Conservation (phyloP, 2,888 invertebrate genomes). For the Yponomeuta evonymella region DNA sequence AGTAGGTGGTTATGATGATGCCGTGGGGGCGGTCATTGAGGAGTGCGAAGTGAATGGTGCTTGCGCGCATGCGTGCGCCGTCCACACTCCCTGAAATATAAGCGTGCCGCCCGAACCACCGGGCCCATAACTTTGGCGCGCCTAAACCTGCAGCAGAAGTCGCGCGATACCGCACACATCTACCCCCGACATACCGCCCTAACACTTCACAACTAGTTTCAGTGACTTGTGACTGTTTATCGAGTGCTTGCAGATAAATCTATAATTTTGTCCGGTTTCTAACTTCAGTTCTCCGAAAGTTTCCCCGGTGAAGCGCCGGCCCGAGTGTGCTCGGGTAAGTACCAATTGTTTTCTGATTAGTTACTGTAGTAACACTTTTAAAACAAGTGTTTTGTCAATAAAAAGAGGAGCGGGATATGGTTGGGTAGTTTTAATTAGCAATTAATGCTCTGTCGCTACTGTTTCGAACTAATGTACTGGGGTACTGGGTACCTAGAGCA, state of each 20-base stretch:
- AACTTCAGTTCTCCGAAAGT: conserved; percentile 2
- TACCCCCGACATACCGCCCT: conserved; percentile 3
- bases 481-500: no score
- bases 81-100: conserved; percentile 54
- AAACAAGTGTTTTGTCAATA: conserved; percentile 2
- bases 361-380: conserved; percentile 24
- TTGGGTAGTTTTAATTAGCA: neutral
- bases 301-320: neutral
- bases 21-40: conserved; percentile 66
- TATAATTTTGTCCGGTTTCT: conserved; percentile 27
- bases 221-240: conserved; percentile 45
- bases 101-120: conserved; percentile 53
- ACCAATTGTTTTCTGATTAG: conserved; percentile 30
- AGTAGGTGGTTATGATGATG: conserved; percentile 28
- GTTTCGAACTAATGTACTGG: no score
- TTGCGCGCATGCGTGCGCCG: conserved; percentile 54
- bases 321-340: conserved; percentile 32
- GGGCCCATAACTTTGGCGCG: conserved; percentile 70
- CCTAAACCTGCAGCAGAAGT: conserved; percentile 57
- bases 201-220: conserved; percentile 20
- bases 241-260: conserved; percentile 36
- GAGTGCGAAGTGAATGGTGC: conserved; percentile 60
- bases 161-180: conserved; percentile 31
- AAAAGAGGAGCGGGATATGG: neutral
- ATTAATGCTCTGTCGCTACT: neutral